Evolutionary conservation across 2,888 invertebrate species (phyloP).

Genomic region (Euspilapteryx auroguttella): DNA sequence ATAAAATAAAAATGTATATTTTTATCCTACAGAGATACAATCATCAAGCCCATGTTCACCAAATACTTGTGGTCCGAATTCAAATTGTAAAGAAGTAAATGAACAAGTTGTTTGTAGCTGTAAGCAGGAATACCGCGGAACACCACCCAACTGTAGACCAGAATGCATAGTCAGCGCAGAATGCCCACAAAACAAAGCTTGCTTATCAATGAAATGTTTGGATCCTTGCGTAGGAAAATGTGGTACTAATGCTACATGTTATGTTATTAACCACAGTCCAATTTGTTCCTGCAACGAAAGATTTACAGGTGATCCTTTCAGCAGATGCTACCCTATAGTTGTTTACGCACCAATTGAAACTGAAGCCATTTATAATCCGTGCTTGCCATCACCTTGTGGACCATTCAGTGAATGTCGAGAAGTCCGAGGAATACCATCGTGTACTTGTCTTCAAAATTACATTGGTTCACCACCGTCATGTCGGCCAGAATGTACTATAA

Average conservation of each 20-base stretch:
- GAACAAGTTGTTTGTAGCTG: slow-evolving; percentile 75
- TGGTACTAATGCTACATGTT: slow-evolving; percentile 72
- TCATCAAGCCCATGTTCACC: slow-evolving; percentile 74
- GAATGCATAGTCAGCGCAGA: slow-evolving; percentile 74
- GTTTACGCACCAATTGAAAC: slow-evolving; percentile 14
- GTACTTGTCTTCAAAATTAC: slow-evolving; percentile 66
- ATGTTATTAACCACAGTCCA: slow-evolving; percentile 72
- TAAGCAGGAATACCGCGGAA: slow-evolving; percentile 64
- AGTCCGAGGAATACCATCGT: slow-evolving; percentile 62
- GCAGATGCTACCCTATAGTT: slow-evolving; percentile 49
- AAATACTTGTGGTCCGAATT: slow-evolving; percentile 82
- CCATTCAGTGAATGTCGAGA: slow-evolving; percentile 67
- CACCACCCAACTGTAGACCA: slow-evolving; percentile 71
- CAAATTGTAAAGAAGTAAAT: slow-evolving; percentile 73
- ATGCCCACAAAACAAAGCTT: slow-evolving; percentile 68
- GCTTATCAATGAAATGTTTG: slow-evolving; percentile 67
- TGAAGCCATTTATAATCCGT: slow-evolving; percentile 49
- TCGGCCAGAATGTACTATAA: slow-evolving; percentile 70
- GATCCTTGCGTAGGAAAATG: slow-evolving; percentile 76
- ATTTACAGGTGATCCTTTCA: slow-evolving; percentile 68
- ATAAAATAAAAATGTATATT: too few relatives aligned
- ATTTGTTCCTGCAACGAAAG: slow-evolving; percentile 67
- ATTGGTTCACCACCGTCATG: slow-evolving; percentile 73
- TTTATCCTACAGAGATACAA: too few relatives aligned
- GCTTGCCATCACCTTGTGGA: slow-evolving; percentile 68